Evolutionary conservation across 2,797 vertebrate genomes (phyloP).

Genomic region (Cossypha polioptera): DNA sequence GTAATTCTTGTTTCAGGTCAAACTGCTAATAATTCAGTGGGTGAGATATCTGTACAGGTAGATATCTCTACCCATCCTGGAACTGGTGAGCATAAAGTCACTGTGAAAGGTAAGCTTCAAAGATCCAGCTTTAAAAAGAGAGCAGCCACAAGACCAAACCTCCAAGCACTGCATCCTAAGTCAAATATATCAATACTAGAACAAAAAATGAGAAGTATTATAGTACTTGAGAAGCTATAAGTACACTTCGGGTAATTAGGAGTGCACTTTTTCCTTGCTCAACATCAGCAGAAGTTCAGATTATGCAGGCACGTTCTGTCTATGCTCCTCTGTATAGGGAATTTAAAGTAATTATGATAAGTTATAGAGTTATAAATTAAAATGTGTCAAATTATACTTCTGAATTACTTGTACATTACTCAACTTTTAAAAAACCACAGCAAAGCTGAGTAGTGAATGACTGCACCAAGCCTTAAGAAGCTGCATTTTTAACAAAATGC

Average conservation of each 20-base stretch:
- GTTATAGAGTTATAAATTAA: not conserved
- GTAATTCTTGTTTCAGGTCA: slow-evolving; percentile 77
- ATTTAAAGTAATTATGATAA: not conserved
- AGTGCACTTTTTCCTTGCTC: not conserved
- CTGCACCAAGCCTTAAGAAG: not conserved
- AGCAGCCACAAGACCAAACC: not conserved
- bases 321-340: not conserved
- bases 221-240: not conserved
- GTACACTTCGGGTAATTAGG: not conserved
- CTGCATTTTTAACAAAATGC: not conserved
- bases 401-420: not conserved
- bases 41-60: slow-evolving; percentile 93
- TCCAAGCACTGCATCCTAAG: not conserved
- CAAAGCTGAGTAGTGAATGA: not conserved
- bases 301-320: not conserved
- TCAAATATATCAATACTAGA: not conserved
- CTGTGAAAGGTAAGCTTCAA: slow-evolving; percentile 83
- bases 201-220: not conserved
- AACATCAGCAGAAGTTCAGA: not conserved
- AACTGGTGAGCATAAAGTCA: slow-evolving; percentile 96
- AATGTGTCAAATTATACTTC: not conserved
- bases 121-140: not conserved
- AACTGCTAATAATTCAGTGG: slow-evolving; percentile 86
- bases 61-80: slow-evolving; percentile 91
- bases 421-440: not conserved